Evolutionary conservation across 2,113 vertebrate genomes (phyloP).

Genomic region (Silurus asotus): DNA sequence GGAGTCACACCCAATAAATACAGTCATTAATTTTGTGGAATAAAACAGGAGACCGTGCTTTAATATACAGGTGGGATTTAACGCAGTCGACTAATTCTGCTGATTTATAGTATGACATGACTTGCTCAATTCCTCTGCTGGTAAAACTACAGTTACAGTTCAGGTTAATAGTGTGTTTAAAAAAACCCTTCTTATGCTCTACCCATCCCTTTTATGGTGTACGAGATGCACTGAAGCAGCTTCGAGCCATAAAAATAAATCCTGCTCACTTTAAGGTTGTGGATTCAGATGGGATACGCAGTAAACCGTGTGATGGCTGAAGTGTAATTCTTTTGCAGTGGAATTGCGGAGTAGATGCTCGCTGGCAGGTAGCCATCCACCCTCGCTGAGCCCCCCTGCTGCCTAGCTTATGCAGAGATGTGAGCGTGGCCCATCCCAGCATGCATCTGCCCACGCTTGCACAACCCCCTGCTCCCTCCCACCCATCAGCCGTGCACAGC

Average conservation of each 20-base stretch:
- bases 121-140: not conserved
- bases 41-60: not conserved
- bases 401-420: conserved; percentile 36
- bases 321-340: conserved; percentile 18
- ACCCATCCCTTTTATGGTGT: not conserved
- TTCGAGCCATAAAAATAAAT: not conserved
- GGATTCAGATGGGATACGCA: conserved; percentile 7
- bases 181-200: not conserved
- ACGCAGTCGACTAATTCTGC: not conserved
- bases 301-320: conserved; percentile 1
- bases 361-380: conserved; percentile 42
- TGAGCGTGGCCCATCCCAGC: conserved; percentile 34
- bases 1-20: not conserved
- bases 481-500: conserved; percentile 54
- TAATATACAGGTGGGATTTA: not conserved
- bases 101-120: not conserved
- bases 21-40: not conserved
- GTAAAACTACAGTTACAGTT: conserved; percentile 11
- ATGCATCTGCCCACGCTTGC: conserved; percentile 31
- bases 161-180: not conserved
- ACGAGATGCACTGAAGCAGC: not conserved
- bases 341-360: conserved; percentile 13
- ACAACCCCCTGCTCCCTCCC: conserved; percentile 54
- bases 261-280: conserved; percentile 4
- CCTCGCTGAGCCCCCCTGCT: conserved; percentile 27